Percentiles rank a stretch among this genome's conserved stretches.
phyloP scores from a whole-genome alignment of 2,888 invertebrate species.

The Tholera decimalis region DNA sequence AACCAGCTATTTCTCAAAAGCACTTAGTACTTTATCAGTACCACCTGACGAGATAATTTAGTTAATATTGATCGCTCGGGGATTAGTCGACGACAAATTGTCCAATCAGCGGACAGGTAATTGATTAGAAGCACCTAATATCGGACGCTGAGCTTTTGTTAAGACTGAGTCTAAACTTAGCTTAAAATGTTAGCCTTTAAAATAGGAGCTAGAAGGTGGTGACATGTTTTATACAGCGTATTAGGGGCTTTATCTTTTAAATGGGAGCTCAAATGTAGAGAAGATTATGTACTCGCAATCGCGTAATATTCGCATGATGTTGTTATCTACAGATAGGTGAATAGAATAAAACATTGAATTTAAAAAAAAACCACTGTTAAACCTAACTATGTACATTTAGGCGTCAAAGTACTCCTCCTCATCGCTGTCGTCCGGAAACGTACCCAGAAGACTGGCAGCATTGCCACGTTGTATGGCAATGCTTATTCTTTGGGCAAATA shows the following conservation, averaged over 20 bases:
- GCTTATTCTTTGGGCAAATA: too few species aligned
- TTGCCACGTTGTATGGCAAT: too few species aligned
- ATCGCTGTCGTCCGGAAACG: too few species aligned
- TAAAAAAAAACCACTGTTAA: too few species aligned
- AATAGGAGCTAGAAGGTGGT: conserved; percentile 50
- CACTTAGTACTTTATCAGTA: conserved; percentile 59
- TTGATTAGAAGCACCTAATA: conserved; percentile 89
- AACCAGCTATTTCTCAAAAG: conserved; percentile 52
- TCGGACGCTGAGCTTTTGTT: conserved; percentile 74
- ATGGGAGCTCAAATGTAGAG: conserved; percentile 12
- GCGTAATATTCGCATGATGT: too few species aligned
- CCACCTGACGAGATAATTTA: conserved; percentile 87
- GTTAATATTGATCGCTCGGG: conserved; percentile 83
- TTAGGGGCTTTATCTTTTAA: conserved; percentile 32
- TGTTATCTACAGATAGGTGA: too few species aligned
- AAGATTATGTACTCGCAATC: not conserved
- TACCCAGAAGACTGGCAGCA: too few species aligned
- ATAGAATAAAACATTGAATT: too few species aligned
- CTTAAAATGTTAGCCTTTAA: conserved; percentile 59
- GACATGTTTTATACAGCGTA: conserved; percentile 47
- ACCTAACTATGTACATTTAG: too few species aligned
- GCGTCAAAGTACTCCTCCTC: too few species aligned
- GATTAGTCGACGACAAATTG: conserved; percentile 91
- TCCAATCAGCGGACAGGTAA: conserved; percentile 91
- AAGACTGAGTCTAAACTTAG: conserved; percentile 62